A percentile compares a stretch with the other conserved stretches of the same genome.
Evolutionary conservation across 2,113 vertebrate genomes (phyloP).

Genomic region (Cepphus grylle): DNA sequence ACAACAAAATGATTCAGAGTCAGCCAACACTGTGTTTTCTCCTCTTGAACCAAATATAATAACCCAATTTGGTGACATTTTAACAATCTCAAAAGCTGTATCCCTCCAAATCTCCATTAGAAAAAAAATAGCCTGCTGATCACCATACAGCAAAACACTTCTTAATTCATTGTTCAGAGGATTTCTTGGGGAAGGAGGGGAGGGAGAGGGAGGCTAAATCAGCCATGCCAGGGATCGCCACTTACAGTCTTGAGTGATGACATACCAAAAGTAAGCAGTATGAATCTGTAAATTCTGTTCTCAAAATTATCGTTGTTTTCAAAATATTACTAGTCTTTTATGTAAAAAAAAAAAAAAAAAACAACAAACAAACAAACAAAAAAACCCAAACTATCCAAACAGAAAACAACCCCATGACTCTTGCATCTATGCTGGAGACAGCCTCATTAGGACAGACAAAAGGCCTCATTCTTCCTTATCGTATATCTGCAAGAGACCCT

Average conservation of each 20-base stretch:
- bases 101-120: background rate
- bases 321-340: background rate
- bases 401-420: background rate
- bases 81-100: background rate
- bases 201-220: background rate
- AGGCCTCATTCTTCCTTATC: background rate
- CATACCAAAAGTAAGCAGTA: background rate
- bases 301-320: background rate
- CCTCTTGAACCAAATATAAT: background rate
- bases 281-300: background rate
- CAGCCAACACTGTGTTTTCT: background rate
- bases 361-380: background rate
- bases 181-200: background rate
- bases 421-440: background rate
- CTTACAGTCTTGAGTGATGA: background rate
- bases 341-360: background rate
- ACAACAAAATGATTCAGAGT: background rate
- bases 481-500: fast-evolving
- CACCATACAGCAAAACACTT: background rate
- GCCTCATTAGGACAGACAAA: fast-evolving
- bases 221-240: background rate
- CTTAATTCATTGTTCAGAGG: background rate
- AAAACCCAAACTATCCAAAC: background rate
- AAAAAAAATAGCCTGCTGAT: background rate
- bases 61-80: background rate